A percentile compares a stretch with the other conserved stretches of the same genome.
Evolutionary conservation across 2,113 vertebrate genomes (phyloP).

Genomic region (Numida meleagris): DNA sequence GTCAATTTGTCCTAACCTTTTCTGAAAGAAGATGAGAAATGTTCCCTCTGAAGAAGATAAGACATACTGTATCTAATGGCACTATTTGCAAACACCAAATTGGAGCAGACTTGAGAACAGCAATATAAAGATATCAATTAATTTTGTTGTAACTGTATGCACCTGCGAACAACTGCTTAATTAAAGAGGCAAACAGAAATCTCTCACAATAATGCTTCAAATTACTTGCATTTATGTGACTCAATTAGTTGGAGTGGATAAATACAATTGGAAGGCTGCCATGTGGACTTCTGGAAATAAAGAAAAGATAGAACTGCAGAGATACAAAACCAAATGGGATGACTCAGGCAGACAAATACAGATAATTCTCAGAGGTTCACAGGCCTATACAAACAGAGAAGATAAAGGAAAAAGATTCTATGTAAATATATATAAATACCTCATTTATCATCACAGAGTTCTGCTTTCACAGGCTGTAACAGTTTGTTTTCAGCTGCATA

Average conservation of each 20-base stretch:
- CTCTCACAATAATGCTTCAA: slow-evolving; percentile 80
- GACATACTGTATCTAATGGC: slow-evolving; percentile 55
- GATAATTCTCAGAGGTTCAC: slow-evolving; percentile 59
- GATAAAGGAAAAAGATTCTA: slow-evolving; percentile 61
- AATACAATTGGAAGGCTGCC: slow-evolving; percentile 81
- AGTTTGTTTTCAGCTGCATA: slow-evolving; percentile 34
- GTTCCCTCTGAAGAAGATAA: slow-evolving; percentile 57
- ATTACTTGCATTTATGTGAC: slow-evolving; percentile 80
- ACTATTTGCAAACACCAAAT: slow-evolving; percentile 75
- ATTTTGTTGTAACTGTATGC: slow-evolving; percentile 85
- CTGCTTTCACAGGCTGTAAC: slow-evolving; percentile 53
- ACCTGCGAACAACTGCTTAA: slow-evolving; percentile 85
- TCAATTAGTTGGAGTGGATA: slow-evolving; percentile 83
- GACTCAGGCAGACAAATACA: slow-evolving; percentile 47
- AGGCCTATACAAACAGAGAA: slow-evolving; percentile 70
- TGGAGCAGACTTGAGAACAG: slow-evolving; percentile 70
- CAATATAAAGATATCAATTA: slow-evolving; percentile 84
- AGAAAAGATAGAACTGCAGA: slow-evolving; percentile 65
- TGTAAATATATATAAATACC: slow-evolving; percentile 51
- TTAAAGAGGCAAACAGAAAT: slow-evolving; percentile 85
- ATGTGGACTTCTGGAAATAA: slow-evolving; percentile 72
- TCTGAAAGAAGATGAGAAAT: slow-evolving; percentile 72
- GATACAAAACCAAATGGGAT: slow-evolving; percentile 68
- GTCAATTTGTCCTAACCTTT: slow-evolving; percentile 69
- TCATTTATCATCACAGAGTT: slow-evolving; percentile 54